Conservation (phyloP, 2,888 invertebrate genomes). For the Epistrophella euchroma region DNA sequence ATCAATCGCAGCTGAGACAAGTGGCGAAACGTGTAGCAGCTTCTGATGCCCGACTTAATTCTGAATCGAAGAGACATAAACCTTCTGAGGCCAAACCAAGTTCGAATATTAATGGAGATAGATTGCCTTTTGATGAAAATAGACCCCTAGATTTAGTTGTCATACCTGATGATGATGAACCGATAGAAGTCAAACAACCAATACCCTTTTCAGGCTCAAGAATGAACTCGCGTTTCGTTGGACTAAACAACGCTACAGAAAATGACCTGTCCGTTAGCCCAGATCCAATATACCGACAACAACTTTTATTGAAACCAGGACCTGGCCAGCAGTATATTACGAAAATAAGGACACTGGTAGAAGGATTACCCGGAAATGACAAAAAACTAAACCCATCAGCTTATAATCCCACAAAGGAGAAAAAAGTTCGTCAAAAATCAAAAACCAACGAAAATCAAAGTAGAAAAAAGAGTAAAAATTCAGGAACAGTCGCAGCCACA, state of each 20-base stretch:
- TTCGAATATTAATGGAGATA: not conserved
- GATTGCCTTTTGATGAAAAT: not conserved
- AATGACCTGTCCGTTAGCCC: not conserved
- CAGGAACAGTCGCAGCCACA: not conserved
- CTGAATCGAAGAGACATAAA: not conserved
- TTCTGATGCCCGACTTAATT: not conserved
- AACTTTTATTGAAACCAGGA: not conserved
- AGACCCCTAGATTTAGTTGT: not conserved
- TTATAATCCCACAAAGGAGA: not conserved
- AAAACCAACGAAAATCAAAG: not conserved
- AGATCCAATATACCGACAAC: not conserved
- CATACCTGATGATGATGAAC: not conserved
- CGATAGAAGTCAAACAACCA: no score
- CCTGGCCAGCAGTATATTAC: constrained; percentile 27
- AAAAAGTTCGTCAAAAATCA: not conserved
- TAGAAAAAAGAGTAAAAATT: not conserved
- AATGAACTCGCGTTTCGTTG: not conserved
- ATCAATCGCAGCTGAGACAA: constrained; percentile 8
- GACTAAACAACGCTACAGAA: not conserved
- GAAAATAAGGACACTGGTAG: constrained; percentile 5
- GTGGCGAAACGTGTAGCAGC: not conserved
- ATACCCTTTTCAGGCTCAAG: not conserved
- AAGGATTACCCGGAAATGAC: not conserved
- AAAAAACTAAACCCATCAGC: not conserved
- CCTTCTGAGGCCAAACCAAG: no score